Evolutionary conservation across 2,797 vertebrate genomes (phyloP), one percentile per base, ranked within the genome.

Genomic region (Benthosema pterotum): DNA sequence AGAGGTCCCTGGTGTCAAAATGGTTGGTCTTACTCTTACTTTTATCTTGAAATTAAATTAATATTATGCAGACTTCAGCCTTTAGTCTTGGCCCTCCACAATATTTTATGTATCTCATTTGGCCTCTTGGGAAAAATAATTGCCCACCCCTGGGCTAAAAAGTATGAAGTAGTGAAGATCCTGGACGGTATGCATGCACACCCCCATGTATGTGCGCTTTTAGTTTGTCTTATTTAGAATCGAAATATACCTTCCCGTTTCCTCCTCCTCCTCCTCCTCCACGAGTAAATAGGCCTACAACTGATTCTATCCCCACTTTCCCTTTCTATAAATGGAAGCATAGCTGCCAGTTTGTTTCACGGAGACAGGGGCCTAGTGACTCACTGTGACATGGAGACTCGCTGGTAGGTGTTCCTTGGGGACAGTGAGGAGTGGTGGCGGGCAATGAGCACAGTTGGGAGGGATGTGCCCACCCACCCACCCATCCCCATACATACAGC

Each of bases 381-480:
- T 83, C 74, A 77, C 54, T 73, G 67, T 86, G 86, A 88, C 57
- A 14, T 69, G 65, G 63, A 83, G 68, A 79, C 50, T 49, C 77
- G 66, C 74, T 84, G 83, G 69, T 72, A 78, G 71, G 71, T 57
- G 68, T 58, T 88, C 69, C 83, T 83, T 45, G 52, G 65, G 82
- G 81, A 83, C 70, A 72, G 63, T 42, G 48, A 71, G 32, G 75
- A 64, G 62, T 62, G 63, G 60, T 74, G 55, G 68, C 65, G 72
- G 32, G 15, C 12, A 22, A 11, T 7, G 12, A 17, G 28, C 65
- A 67, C 52, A 48, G 65, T 28, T 53, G 62, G 79, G 78, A 71
- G 62, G 79, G 78, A 71, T 75, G 80, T 69, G 61, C 61, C 67
- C 56, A 46, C 80, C 75, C 67, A 80, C 59, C 74, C 81, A 73